A percentile compares a stretch with the other conserved stretches of the same genome.
These are phyloP conservation scores for Glareola pratincola DNA, from an alignment of 2,113 vertebrate genomes.

Conservation along the genomic window DNA sequence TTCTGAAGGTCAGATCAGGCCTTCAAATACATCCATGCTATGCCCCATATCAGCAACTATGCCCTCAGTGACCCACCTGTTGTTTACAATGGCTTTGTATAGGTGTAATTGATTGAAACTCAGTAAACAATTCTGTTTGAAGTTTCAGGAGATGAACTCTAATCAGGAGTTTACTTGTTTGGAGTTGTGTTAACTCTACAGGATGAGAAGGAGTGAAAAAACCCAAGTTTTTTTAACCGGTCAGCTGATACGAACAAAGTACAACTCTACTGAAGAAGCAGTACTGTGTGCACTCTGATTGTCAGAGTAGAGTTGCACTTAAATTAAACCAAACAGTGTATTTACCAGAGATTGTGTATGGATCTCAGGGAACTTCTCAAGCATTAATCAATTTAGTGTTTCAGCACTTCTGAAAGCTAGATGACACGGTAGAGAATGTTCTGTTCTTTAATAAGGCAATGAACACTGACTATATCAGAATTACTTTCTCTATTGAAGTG, in stretches of 20 bases:
- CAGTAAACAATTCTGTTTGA: neutral
- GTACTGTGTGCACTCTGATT: neutral
- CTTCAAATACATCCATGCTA: neutral
- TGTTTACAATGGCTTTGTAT: neutral
- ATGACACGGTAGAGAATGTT: neutral
- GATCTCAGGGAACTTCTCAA: neutral
- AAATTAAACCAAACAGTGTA: neutral
- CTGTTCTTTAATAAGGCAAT: neutral
- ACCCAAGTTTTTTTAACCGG: neutral
- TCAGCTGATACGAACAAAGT: neutral
- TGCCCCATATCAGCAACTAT: neutral
- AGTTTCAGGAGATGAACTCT: neutral
- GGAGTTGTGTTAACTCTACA: neutral
- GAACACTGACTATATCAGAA: neutral
- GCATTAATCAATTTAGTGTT: neutral
- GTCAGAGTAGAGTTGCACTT: neutral
- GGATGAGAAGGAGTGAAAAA: neutral
- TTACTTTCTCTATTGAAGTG: neutral
- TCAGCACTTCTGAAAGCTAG: neutral
- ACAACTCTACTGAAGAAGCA: neutral
- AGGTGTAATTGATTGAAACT: neutral
- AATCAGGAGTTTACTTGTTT: neutral
- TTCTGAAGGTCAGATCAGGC: neutral
- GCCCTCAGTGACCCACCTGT: neutral
- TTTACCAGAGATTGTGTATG: neutral